phyloP scores from a whole-genome alignment of 2,113 vertebrate genomes.

The Globicephala melas region DNA sequence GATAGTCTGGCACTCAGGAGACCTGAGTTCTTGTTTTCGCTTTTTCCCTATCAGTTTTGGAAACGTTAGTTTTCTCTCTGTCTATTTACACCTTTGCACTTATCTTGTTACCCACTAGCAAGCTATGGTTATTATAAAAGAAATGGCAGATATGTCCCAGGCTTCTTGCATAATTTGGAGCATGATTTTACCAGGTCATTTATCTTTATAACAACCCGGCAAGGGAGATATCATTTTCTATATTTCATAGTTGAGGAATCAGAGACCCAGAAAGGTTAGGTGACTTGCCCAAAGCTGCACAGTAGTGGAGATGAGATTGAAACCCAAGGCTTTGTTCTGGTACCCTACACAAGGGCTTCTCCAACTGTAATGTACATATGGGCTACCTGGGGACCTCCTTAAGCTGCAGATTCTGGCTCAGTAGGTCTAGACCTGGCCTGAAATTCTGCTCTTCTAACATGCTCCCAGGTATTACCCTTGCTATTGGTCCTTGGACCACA shows the following conservation, averaged over 20 bases:
- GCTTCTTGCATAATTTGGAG: neutral
- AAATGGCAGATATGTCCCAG: neutral
- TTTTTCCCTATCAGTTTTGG: neutral
- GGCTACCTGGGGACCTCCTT: neutral
- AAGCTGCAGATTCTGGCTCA: neutral
- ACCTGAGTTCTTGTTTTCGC: neutral
- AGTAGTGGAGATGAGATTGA: neutral
- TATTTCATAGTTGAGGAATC: neutral
- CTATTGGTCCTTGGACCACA: neutral
- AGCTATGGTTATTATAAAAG: neutral
- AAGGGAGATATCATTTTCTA: neutral
- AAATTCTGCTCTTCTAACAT: neutral
- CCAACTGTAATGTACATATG: neutral
- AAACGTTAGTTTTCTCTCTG: neutral
- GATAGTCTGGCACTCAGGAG: neutral
- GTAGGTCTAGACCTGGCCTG: neutral
- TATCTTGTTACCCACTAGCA: neutral
- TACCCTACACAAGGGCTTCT: neutral
- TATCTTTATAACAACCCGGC: neutral
- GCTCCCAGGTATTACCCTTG: neutral
- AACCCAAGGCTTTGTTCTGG: neutral
- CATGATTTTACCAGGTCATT: neutral
- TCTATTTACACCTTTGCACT: neutral
- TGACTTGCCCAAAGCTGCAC: neutral
- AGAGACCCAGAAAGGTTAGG: neutral